Percentiles rank a stretch among this genome's conserved stretches.
Conservation (phyloP, 1,140 invertebrate genomes). For the Temnothorax curvispinosus region DNA sequence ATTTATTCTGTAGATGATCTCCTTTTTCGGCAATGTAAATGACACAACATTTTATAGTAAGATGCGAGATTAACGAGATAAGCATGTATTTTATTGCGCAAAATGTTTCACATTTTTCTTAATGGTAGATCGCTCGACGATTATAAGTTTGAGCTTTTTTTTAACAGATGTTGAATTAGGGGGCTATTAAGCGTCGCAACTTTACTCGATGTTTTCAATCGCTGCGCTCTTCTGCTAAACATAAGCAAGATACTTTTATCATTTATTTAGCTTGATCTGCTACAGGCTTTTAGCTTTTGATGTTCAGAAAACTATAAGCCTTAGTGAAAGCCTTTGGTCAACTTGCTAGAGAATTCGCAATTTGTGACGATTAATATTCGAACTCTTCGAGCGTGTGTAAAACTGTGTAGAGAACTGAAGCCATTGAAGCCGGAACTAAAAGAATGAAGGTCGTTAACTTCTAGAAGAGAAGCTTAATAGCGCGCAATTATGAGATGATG, state of each 20-base stretch:
- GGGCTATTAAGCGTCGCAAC: background rate
- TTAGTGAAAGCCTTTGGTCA: slow-evolving; percentile 12
- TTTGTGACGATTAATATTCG: background rate
- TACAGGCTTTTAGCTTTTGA: background rate
- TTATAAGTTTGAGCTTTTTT: background rate
- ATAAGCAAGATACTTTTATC: background rate
- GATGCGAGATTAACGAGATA: slow-evolving; percentile 20
- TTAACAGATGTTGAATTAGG: background rate
- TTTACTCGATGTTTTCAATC: slow-evolving; percentile 19
- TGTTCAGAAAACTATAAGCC: background rate
- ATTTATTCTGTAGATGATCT: slow-evolving; percentile 61
- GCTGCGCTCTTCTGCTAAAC: background rate
- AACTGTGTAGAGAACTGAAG: background rate
- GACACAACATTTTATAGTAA: slow-evolving; percentile 35
- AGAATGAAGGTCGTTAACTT: slow-evolving; percentile 23
- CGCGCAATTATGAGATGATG: background rate
- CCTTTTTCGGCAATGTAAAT: slow-evolving; percentile 42
- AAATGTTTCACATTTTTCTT: slow-evolving; percentile 18
- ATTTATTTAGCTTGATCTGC: slow-evolving; percentile 3
- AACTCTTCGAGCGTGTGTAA: slow-evolving; percentile 44
- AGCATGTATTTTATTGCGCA: background rate
- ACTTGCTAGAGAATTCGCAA: background rate
- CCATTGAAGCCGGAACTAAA: background rate
- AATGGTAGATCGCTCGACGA: background rate
- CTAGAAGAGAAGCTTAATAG: slow-evolving; percentile 56